Evolutionary conservation across 2,888 invertebrate species (phyloP), one percentile per base, ranked within the genome.

Genomic region (Hololepta plana): DNA sequence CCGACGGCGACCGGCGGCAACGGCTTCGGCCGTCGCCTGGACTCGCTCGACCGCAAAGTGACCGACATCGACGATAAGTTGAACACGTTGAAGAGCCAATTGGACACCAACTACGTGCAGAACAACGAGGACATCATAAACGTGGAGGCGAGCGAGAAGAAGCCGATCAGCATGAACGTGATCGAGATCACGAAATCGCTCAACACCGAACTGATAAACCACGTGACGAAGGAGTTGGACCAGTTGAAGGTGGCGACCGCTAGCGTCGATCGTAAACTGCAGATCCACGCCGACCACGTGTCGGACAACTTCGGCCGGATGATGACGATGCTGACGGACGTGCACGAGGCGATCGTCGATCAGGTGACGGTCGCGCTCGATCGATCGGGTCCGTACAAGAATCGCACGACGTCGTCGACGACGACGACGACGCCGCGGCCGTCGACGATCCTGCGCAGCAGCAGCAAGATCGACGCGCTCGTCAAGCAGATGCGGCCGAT

Each of bases 141-240:
- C 43, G 82, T 76, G 1, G 82, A 82, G 50, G 82, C 82, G 1
- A 82, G 82, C 43, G 84, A 84, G 53, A 82, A 80, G 55, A 81
- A 81, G 44, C 79, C 82, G 2, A 68, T 82, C 24, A 80, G 79
- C 46, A 69, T 81, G 61, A 81, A 80, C 46, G 73, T 79, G 8
- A 65, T 79, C 27, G 81, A 82, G 53, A 79, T 80, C 31, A 75
- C 80, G 2, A 82, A 81, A 54, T 71, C 80, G n/a, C 63, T 82
- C 45, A 82, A 75, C 49, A 63, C 72, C 12, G 82, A 82, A 55
- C 73, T 79, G 15, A 68, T 82, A 49, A 72, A 71, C 42, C 79
- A 79, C 53, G 71, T 81, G 14, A 72, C 76, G n/a, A 72, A 75
- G 49, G 80, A 81, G 53, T 62, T 81, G 24, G 80, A 76, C 35